A percentile compares a stretch with the other conserved stretches of the same genome.
Evolutionary conservation across 2,113 vertebrate species (phyloP).

Genomic region (Axis porcinus): DNA sequence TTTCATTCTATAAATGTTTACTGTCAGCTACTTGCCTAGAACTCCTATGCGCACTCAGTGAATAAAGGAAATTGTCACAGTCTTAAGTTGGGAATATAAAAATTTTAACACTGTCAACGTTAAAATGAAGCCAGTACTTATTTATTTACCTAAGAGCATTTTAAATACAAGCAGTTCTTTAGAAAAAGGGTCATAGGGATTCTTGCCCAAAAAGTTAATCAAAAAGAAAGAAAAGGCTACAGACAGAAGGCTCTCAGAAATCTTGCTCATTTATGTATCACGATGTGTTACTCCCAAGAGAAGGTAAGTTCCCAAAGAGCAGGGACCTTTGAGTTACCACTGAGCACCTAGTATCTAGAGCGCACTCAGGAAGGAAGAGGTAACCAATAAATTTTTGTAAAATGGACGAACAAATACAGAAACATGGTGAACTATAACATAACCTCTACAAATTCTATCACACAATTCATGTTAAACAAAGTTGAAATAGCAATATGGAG

Average conservation of each 20-base stretch:
- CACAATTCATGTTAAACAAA: background rate
- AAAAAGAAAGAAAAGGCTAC: background rate
- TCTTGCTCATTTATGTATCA: background rate
- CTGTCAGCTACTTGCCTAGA: background rate
- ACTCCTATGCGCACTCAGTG: background rate
- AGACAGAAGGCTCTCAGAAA: background rate
- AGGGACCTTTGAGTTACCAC: background rate
- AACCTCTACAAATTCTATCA: background rate
- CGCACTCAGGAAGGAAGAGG: background rate
- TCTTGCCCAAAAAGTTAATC: background rate
- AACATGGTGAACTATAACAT: background rate
- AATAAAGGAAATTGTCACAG: background rate
- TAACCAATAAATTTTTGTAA: background rate
- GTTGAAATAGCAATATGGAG: background rate
- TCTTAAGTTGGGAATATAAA: background rate
- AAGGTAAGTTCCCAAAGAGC: background rate
- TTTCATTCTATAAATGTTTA: background rate
- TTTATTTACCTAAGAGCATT: background rate
- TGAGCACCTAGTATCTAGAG: background rate
- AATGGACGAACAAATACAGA: background rate
- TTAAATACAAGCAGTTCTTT: background rate
- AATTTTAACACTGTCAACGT: background rate
- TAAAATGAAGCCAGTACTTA: background rate
- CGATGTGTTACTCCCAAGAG: background rate
- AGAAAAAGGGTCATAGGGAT: background rate